These are phyloP conservation scores for Diprion similis DNA, from an alignment of 1,140 invertebrate species.

Conservation along the genomic window DNA sequence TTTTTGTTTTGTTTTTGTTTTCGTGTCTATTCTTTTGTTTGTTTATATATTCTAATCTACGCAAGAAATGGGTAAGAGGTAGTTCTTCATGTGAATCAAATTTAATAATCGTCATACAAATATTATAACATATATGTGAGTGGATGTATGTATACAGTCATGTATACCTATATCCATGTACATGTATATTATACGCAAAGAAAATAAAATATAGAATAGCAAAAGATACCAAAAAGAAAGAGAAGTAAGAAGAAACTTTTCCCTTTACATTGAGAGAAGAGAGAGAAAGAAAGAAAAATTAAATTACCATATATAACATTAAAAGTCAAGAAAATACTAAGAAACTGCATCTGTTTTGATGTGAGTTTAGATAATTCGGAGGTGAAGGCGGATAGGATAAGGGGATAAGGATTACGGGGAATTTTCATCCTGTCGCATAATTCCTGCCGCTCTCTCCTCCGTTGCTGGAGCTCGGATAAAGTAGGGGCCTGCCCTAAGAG, in stretches of 20 bases:
- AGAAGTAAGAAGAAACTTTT: conserved; percentile 23
- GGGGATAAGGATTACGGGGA: too few relatives aligned
- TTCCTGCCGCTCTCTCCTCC: conserved; percentile 35
- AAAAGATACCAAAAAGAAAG: conserved; percentile 20
- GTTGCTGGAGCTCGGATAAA: background rate
- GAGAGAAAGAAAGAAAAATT: conserved; percentile 1
- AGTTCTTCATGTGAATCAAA: conserved; percentile 61
- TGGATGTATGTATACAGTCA: conserved; percentile 24
- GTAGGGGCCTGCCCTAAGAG: conserved; percentile 8
- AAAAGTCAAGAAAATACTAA: conserved; percentile 40
- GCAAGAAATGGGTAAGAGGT: conserved; percentile 54
- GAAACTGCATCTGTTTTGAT: conserved; percentile 48
- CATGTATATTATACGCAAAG: conserved; percentile 23
- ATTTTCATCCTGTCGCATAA: conserved; percentile 14
- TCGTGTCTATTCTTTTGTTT: conserved; percentile 53
- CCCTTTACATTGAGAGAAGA: conserved; percentile 18
- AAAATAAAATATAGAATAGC: conserved; percentile 20
- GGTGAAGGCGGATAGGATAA: conserved; percentile 27
- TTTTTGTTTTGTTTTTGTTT: conserved; percentile 32
- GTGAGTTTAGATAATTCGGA: conserved; percentile 50
- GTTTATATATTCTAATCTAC: conserved; percentile 35
- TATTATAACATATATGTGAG: conserved; percentile 53
- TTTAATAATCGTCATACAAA: conserved; percentile 61
- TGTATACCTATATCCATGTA: conserved; percentile 23
- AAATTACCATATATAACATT: conserved; percentile 17